Conservation (phyloP, 2,113 vertebrate species). For the Abramis brama region DNA sequence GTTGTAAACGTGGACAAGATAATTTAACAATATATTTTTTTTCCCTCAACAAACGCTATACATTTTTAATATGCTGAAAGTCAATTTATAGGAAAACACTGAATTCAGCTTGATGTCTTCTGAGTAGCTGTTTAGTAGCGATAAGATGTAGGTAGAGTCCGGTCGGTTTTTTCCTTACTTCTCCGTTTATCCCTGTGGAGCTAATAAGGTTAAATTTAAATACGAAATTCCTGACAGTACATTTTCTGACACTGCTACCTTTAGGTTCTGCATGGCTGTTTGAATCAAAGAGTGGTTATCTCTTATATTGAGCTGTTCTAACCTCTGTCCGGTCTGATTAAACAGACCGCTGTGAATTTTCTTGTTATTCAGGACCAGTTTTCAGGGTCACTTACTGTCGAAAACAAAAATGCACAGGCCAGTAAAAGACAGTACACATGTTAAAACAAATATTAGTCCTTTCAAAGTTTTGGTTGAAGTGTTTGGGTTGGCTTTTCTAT, state of each 20-base stretch:
- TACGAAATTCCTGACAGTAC: slow-evolving; percentile 77
- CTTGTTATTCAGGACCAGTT: slow-evolving; percentile 85
- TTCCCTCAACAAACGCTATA: background rate
- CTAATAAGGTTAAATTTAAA: slow-evolving; percentile 81
- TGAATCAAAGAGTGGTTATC: slow-evolving; percentile 95
- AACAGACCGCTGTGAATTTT: slow-evolving; percentile 84
- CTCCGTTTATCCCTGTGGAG: slow-evolving; percentile 64
- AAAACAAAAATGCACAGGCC: slow-evolving; percentile 74
- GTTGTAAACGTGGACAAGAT: background rate
- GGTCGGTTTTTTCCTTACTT: slow-evolving; percentile 48
- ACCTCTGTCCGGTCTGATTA: slow-evolving; percentile 97
- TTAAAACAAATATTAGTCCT: slow-evolving; percentile 65
- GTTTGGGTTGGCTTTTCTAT: slow-evolving; percentile 67
- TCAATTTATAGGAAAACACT: background rate
- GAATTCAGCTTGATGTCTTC: slow-evolving; percentile 47
- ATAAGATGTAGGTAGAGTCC: slow-evolving; percentile 36
- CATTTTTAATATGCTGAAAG: background rate
- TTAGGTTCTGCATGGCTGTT: slow-evolving; percentile 85
- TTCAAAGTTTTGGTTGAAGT: slow-evolving; percentile 65
- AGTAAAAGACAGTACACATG: slow-evolving; percentile 49
- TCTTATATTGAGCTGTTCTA: slow-evolving; percentile 94
- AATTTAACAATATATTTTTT: background rate
- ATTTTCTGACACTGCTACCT: slow-evolving; percentile 79
- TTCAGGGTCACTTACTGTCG: slow-evolving; percentile 75
- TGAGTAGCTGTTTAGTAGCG: slow-evolving; percentile 62